phyloP scores from a whole-genome alignment of 2,797 vertebrate genomes.

The Lacerta viridis region DNA sequence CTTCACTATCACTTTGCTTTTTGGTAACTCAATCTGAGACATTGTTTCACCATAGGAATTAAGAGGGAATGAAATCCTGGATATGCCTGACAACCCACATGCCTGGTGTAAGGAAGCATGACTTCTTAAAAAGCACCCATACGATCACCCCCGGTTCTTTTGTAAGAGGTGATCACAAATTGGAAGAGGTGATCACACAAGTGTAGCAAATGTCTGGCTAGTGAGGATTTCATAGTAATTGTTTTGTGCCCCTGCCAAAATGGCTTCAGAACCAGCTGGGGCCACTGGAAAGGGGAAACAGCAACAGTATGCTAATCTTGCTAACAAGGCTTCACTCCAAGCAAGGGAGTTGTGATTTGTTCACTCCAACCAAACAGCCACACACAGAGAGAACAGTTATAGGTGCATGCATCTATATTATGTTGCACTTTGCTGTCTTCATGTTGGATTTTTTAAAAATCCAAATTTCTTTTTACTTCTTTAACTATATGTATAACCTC shows the following conservation, averaged over 20 bases:
- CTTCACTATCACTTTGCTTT: background rate
- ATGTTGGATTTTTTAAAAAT: background rate
- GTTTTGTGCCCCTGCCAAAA: constrained; percentile 30
- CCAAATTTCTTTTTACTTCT: background rate
- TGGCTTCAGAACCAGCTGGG: background rate
- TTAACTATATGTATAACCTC: background rate
- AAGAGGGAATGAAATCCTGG: constrained; percentile 43
- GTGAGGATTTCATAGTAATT: constrained; percentile 27
- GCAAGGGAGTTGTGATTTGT: background rate
- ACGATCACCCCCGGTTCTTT: background rate
- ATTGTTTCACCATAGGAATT: constrained; percentile 7
- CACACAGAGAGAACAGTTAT: background rate
- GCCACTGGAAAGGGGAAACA: background rate
- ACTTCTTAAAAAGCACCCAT: background rate
- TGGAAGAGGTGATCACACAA: constrained; percentile 32
- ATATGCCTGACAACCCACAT: constrained; percentile 2
- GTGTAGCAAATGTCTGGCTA: constrained; percentile 24
- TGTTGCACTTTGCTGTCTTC: background rate
- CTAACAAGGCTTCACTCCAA: constrained; percentile 18
- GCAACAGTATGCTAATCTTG: background rate
- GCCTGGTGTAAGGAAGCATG: constrained; percentile 19
- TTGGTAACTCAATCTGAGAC: constrained; percentile 1
- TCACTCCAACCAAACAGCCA: background rate
- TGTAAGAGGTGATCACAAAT: constrained; percentile 31
- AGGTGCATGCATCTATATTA: background rate